Evolutionary conservation across 2,797 vertebrate species (phyloP).

Genomic region (Scleropages formosus): DNA sequence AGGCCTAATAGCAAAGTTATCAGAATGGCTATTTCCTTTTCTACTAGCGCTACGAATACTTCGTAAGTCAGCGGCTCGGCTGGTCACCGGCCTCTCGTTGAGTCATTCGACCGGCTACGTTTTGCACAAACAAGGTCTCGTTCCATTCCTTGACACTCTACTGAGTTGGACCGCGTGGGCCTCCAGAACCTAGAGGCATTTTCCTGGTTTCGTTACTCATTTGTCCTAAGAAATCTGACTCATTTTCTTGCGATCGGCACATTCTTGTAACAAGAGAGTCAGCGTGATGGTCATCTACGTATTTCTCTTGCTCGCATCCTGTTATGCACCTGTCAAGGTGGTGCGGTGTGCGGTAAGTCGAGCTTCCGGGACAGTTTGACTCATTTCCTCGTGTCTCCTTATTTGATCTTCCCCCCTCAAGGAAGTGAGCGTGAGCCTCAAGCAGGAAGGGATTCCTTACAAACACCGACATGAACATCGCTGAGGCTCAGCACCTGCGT

Average conservation of each 20-base stretch:
- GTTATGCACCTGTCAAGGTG: slow-evolving; percentile 74
- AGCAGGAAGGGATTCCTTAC: slow-evolving; percentile 76
- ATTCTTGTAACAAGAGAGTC: background rate
- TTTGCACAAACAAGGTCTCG: no score
- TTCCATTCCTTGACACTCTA: background rate
- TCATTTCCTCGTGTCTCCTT: slow-evolving; percentile 69
- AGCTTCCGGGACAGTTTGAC: slow-evolving; percentile 60
- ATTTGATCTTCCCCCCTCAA: slow-evolving; percentile 73
- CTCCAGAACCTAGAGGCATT: background rate
- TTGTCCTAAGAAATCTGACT: background rate
- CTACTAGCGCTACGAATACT: background rate
- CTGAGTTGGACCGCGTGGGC: background rate
- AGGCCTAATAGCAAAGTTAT: slow-evolving; percentile 12
- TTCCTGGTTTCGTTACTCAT: background rate
- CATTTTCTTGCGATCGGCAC: background rate
- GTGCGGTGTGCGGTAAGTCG: slow-evolving; percentile 57
- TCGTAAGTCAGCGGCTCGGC: background rate
- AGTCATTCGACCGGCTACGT: background rate
- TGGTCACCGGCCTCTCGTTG: slow-evolving; percentile 10
- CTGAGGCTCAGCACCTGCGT: slow-evolving; percentile 55
- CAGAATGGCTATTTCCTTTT: slow-evolving; percentile 19
- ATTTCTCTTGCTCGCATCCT: slow-evolving; percentile 62
- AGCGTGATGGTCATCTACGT: background rate
- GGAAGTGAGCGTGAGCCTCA: slow-evolving; percentile 63
- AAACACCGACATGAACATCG: slow-evolving; percentile 71